Evolutionary conservation across 2,113 vertebrate species (phyloP), one percentile per base, ranked within the genome.

Genomic region (Poeciliopsis occidentalis): DNA sequence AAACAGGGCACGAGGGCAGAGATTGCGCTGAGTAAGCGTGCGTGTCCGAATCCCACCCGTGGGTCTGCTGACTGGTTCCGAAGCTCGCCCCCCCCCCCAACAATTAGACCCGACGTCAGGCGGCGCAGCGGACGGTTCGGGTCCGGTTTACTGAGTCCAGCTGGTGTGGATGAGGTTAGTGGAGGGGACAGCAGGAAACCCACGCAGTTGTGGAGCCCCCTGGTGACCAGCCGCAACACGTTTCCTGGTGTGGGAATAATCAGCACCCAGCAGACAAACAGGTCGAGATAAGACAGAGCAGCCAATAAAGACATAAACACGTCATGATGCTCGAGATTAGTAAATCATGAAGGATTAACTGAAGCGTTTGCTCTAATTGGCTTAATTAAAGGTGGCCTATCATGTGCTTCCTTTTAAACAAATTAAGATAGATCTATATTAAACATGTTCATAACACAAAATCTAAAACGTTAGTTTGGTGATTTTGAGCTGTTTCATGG

Each of bases 1-100:
- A 24, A 69, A 57, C 51, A 61, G 77, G 69, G 73, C 65, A 60
- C 32, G 80, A 70, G 70, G 60, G 34, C 71, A 69, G 31, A 64
- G 57, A 64, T 15, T 60, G 67, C 10, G 3, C 31, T 15, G 63
- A 66, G 26, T 5, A 37, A 61, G 67, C 41, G 29, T 10, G 39
- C 64, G 31, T 12, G 65, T 29, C 29, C 19, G 12, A n/a, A 64
- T 68, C 41, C 54, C 69, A 60, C 66, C 44, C 70, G 39, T 57
- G 47, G 15, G 26, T 64, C 37, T 61, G 32, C n/a, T 61, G 47
- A 60, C 70, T 60, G 32, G 67, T 29, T 73, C 34, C 54, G 62
- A 60, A 24, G 10, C 24, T 63, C 19, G 1, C 29, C 29, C 1
- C 29, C 8, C 60, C 12, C 37, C 8, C 27, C 30, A 30, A 29